Percentiles rank a stretch among this genome's conserved stretches.
Evolutionary conservation across 2,113 vertebrate genomes (phyloP).

Genomic region (Chitala chitala): DNA sequence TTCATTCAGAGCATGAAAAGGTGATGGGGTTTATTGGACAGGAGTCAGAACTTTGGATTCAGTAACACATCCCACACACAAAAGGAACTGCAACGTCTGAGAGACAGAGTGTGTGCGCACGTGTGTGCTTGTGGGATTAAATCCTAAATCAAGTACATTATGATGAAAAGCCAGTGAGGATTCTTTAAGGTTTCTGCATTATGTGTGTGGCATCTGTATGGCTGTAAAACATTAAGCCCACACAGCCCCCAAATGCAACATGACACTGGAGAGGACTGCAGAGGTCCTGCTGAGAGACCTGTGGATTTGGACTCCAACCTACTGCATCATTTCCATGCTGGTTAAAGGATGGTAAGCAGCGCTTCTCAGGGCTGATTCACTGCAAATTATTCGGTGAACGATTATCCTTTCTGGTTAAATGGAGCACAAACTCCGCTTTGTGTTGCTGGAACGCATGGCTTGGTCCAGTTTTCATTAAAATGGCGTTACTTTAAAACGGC

Average conservation of each 20-base stretch:
- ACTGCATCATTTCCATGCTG: conserved; percentile 2
- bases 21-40: conserved; percentile 37
- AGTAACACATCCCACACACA: conserved; percentile 25
- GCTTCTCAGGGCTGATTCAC: neutral
- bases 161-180: conserved; percentile 24
- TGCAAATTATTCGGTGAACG: conserved; percentile 1
- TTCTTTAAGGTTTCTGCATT: conserved; percentile 3
- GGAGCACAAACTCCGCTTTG: conserved; percentile 31
- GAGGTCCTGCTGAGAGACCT: neutral
- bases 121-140: conserved; percentile 6
- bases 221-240: conserved; percentile 22
- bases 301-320: neutral
- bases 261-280: conserved; percentile 13
- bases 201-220: neutral
- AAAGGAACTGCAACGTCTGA: conserved; percentile 19
- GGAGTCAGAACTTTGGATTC: conserved; percentile 45
- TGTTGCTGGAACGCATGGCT: neutral
- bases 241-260: neutral
- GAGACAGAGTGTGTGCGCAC: conserved; percentile 7
- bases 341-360: neutral
- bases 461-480: conserved; percentile 24
- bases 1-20: conserved; percentile 57
- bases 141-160: neutral
- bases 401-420: conserved; percentile 23
- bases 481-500: conserved; percentile 19